These are phyloP conservation scores for Aphis gossypii DNA, from an alignment of 1,140 invertebrate genomes.

Conservation along the genomic window DNA sequence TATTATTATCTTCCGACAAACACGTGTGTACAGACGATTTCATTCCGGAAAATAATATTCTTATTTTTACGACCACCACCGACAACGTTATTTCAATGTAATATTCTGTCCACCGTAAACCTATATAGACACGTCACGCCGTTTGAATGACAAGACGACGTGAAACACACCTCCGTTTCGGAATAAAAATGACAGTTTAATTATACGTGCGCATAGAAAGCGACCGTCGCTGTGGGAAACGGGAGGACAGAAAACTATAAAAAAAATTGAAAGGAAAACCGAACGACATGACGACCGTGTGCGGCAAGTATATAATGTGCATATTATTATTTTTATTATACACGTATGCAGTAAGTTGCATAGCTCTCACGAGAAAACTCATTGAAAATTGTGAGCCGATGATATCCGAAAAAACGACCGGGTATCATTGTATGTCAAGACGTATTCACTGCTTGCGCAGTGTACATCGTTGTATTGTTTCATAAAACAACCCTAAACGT, in stretches of 20 bases:
- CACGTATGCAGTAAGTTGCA: background rate
- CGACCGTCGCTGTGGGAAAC: background rate
- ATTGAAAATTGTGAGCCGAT: background rate
- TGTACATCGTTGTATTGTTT: background rate
- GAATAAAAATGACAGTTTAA: conserved; percentile 46
- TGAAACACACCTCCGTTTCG: conserved; percentile 40
- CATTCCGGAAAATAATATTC: background rate
- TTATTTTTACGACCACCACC: background rate
- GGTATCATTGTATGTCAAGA: background rate
- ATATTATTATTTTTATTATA: background rate
- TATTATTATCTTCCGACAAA: background rate
- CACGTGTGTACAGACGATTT: background rate
- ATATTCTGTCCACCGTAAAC: conserved; percentile 9
- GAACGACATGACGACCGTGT: background rate
- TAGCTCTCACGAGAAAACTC: background rate
- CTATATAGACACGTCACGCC: background rate
- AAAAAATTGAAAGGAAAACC: background rate
- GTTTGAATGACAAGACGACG: conserved; percentile 31
- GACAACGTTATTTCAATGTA: background rate
- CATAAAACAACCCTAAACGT: background rate
- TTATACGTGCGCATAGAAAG: background rate
- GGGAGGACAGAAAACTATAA: background rate
- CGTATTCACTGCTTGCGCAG: background rate
- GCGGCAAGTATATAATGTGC: background rate
- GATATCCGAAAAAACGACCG: background rate